phyloP scores from a whole-genome alignment of 2,797 vertebrate species.

The Pangasius sanitwongsei region DNA sequence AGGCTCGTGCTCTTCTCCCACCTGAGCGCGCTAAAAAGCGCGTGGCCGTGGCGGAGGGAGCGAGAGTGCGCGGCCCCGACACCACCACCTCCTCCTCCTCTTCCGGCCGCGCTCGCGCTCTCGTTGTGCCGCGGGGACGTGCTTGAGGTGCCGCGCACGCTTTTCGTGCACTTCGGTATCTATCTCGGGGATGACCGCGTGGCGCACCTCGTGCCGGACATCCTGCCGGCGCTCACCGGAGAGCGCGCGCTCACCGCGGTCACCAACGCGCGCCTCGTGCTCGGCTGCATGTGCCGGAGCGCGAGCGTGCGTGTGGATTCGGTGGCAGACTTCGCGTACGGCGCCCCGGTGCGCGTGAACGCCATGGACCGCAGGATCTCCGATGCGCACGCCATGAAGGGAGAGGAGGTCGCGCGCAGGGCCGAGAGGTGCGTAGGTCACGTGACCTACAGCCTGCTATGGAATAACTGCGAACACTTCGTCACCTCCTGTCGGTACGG shows the following conservation, averaged over 20 bases:
- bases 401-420: slow-evolving; percentile 81
- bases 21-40: slow-evolving; percentile 67
- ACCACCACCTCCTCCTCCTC: background rate
- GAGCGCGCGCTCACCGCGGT: slow-evolving; percentile 77
- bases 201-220: slow-evolving; percentile 94
- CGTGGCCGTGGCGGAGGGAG: slow-evolving; percentile 6
- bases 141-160: slow-evolving; percentile 87
- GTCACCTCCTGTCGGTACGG: slow-evolving; percentile 91
- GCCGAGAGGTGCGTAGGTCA: slow-evolving; percentile 83
- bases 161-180: slow-evolving; percentile 92
- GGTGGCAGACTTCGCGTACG: slow-evolving; percentile 91
- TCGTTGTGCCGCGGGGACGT: slow-evolving; percentile 81
- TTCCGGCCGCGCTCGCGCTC: background rate
- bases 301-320: slow-evolving; percentile 90
- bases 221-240: slow-evolving; percentile 81
- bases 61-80: background rate
- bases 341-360: slow-evolving; percentile 83
- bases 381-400: slow-evolving; percentile 68
- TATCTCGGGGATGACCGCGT: slow-evolving; percentile 90
- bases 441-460: slow-evolving; percentile 87
- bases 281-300: slow-evolving; percentile 81
- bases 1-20: slow-evolving; percentile 80
- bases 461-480: slow-evolving; percentile 98
- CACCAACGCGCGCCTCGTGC: slow-evolving; percentile 87
- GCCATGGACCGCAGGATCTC: slow-evolving; percentile 72